Evolutionary conservation across 2,797 vertebrate species (phyloP).

Genomic region (Pampus argenteus): DNA sequence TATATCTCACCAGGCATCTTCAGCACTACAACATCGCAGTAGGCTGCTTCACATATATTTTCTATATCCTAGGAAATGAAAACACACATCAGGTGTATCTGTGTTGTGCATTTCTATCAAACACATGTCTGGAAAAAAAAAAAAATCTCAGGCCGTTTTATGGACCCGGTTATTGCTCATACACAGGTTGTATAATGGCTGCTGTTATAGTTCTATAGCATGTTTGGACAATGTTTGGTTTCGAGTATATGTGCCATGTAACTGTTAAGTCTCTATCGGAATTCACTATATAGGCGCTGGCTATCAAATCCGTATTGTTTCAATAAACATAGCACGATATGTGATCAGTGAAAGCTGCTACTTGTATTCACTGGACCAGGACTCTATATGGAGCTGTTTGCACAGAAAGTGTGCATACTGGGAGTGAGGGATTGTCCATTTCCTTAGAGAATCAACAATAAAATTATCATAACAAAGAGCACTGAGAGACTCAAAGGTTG

Average conservation of each 20-base stretch:
- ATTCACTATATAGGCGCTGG: slow-evolving; percentile 54
- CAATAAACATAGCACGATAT: slow-evolving; percentile 73
- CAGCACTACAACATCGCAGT: slow-evolving; percentile 32
- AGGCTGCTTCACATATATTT: slow-evolving; percentile 36
- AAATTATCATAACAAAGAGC: slow-evolving; percentile 87
- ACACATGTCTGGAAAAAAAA: slow-evolving; percentile 28
- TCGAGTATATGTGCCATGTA: slow-evolving; percentile 25
- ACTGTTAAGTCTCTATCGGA: slow-evolving; percentile 53
- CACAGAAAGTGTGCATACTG: slow-evolving; percentile 77
- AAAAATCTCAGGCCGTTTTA: slow-evolving; percentile 36
- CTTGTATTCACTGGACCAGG: slow-evolving; percentile 73
- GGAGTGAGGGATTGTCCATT: slow-evolving; percentile 78
- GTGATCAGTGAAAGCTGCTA: slow-evolving; percentile 76
- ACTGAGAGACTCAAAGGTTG: slow-evolving; percentile 76
- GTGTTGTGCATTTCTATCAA: slow-evolving; percentile 39
- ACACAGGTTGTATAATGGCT: slow-evolving; percentile 3
- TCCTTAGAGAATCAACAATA: slow-evolving; percentile 83
- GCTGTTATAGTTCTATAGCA: slow-evolving; percentile 19
- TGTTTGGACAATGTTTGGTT: slow-evolving; percentile 28
- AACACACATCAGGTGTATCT: slow-evolving; percentile 27
- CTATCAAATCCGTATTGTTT: slow-evolving; percentile 69
- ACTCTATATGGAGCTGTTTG: slow-evolving; percentile 77
- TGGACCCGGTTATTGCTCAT: slow-evolving; percentile 30
- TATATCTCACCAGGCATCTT: slow-evolving; percentile 54
- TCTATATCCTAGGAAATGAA: slow-evolving; percentile 36